Evolutionary conservation across 2,888 invertebrate species (phyloP), one percentile per base, ranked within the genome.

Genomic region (Odontomyia ornata): DNA sequence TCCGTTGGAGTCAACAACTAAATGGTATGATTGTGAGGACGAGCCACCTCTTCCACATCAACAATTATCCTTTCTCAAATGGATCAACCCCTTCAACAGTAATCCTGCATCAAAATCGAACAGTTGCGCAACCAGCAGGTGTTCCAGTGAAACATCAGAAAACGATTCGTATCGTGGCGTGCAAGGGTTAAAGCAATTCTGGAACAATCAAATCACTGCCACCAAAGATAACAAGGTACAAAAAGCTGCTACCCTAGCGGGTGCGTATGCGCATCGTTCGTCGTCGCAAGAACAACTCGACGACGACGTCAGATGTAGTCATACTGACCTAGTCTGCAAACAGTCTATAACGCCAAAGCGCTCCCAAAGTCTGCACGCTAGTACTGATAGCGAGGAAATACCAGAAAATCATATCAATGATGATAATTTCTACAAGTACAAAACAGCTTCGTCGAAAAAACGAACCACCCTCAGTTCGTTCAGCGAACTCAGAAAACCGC

Each of bases 401-500:
- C 76, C 80, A 46, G 73, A 67, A 52, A 52, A 81, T 43, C 83
- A 83, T 65, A 82, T 81, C 3, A 82, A 83, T 76, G 85, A 83
- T 79, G 87, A 87, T 79, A 86, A 87, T 78, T 87, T 87, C 79
- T 85, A 87, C 78, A 87, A 87, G 80, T 86, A 86, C 80, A 87
- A 86, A 83, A 86, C 84, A 77, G 87, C 87, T 43, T 80, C 80
- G 46, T 81, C 80, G 5, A 77, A 78, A 36, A 79, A 80, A 73
- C 71, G 76, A 13, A 46, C 52, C 18, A 76, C 67, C 30, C 62
- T 77, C 18, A 52, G 64, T 25, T 28, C 69, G 21, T 25, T 62
- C 21, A 72, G 62, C 64, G 72, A 64, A 13, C 62, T 69, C 15
- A 47, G 18, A n/a, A 73, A 69, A 52, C 23, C 60, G 60, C 78